Evolutionary conservation across 2,797 vertebrate genomes (phyloP).

Genomic region (Lithobates pipiens): DNA sequence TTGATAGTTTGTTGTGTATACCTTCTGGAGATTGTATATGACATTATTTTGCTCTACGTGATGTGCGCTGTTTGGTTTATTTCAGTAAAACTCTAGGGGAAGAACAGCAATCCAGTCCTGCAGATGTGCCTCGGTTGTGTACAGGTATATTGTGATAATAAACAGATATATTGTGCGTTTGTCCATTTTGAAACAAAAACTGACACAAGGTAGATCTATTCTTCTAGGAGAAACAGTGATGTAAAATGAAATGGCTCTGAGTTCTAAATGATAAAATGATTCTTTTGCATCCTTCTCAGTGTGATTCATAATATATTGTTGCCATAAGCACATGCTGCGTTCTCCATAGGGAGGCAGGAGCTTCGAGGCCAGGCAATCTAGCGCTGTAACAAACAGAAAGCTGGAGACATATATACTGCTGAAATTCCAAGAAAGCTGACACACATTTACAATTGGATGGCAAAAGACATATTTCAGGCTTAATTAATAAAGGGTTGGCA

Average conservation of each 20-base stretch:
- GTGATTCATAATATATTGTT: conserved; percentile 34
- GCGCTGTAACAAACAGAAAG: conserved; percentile 8
- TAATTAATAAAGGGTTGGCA: conserved; percentile 8
- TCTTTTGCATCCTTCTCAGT: neutral
- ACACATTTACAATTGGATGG: conserved; percentile 1
- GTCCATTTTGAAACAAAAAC: neutral
- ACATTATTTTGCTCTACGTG: neutral
- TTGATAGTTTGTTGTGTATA: neutral
- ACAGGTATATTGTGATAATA: neutral
- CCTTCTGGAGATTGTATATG: neutral
- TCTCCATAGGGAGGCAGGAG: conserved; percentile 18
- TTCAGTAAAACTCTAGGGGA: neutral
- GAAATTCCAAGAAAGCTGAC: conserved; percentile 37
- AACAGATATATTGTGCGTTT: neutral
- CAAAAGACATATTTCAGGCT: neutral
- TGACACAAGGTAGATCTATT: neutral
- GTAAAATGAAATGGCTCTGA: neutral
- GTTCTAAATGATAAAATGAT: neutral
- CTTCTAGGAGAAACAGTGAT: neutral
- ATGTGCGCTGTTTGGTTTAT: neutral
- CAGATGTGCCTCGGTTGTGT: neutral
- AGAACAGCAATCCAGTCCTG: neutral
- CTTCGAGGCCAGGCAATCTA: conserved; percentile 16
- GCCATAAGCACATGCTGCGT: conserved; percentile 28
- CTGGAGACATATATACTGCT: neutral